Evolutionary conservation across 1,140 invertebrate species (phyloP), one percentile per base, ranked within the genome.

Genomic region (Drosophila repleta): DNA sequence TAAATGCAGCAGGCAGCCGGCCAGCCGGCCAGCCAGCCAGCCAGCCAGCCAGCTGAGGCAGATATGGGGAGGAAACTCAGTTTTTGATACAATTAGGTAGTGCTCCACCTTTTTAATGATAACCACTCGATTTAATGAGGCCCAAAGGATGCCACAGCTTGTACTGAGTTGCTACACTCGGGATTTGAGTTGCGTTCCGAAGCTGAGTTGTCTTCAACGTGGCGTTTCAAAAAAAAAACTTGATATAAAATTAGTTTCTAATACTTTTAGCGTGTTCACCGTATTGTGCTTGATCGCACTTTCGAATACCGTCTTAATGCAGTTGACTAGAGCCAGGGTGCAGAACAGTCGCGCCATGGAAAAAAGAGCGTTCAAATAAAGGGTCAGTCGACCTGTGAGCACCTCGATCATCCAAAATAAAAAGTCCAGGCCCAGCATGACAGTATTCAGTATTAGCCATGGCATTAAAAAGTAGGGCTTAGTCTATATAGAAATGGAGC

Each of bases 41-140:
- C 39, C 39, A 17, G 39, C 15, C 4, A 11, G 32, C 2, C 32
- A 35, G 32, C 11, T 35, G 32, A 35, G 32, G 32, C 32, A 13
- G 17, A 10, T 10, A 7, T 17, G 7, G 21, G 11, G 2, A n/a
- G 39, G 26, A 17, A 15, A 26, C 17, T 21, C 52, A n/a, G 41
- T 35, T 57, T 37, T 57, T 37, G 48, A 58, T 71, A 71, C 68
- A 71, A 66, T 71, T 71, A 66, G 46, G 62, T 17, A 39, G 37
- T 52, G 37, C 68, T 66, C 45, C 53, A 52, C 35, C 45, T 58
- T 45, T 71, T 71, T 71, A 71, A 71, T 71, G 68, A 71, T 71
- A 71, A 66, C 53, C 53, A 58, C 66, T 71, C 68, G 29, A 51
- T 71, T 58, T 66, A 71, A 66, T 71, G 61, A 49, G 24, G 57